Conservation (phyloP, 2,113 vertebrate genomes). For the Python bivittatus region DNA sequence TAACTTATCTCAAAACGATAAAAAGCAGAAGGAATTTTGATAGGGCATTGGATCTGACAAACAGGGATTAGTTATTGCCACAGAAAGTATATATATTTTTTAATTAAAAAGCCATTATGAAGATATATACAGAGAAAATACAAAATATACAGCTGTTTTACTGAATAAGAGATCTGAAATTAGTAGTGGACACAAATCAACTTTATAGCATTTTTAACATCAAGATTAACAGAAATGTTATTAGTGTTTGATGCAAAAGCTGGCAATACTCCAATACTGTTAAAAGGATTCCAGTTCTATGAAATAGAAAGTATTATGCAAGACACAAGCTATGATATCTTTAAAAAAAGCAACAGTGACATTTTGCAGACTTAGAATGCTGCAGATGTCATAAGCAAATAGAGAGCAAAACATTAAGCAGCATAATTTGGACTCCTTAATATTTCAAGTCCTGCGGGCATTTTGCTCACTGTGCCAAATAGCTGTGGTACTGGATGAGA, state of each 20-base stretch:
- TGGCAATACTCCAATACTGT: background rate
- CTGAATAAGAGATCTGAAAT: background rate
- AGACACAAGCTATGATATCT: background rate
- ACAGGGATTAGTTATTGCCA: background rate
- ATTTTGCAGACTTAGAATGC: background rate
- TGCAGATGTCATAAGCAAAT: conserved; percentile 5
- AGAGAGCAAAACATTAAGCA: background rate
- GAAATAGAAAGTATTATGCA: background rate
- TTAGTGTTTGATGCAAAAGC: background rate
- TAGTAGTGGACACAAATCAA: background rate
- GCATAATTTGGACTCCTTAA: conserved; percentile 43
- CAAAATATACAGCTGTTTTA: background rate
- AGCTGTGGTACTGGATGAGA: conserved; percentile 28
- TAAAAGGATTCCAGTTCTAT: background rate
- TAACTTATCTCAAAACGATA: conserved; percentile 43
- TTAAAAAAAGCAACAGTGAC: background rate
- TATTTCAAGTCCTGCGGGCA: conserved; percentile 44
- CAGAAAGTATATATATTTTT: background rate
- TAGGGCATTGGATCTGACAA: background rate
- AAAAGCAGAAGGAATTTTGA: background rate
- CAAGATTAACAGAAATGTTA: background rate
- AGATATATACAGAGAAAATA: background rate
- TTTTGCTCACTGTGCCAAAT: conserved; percentile 39
- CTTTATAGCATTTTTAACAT: background rate
- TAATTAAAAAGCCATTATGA: background rate